Conservation (phyloP, 2,113 vertebrate species). For the Gopherus evgoodei region DNA sequence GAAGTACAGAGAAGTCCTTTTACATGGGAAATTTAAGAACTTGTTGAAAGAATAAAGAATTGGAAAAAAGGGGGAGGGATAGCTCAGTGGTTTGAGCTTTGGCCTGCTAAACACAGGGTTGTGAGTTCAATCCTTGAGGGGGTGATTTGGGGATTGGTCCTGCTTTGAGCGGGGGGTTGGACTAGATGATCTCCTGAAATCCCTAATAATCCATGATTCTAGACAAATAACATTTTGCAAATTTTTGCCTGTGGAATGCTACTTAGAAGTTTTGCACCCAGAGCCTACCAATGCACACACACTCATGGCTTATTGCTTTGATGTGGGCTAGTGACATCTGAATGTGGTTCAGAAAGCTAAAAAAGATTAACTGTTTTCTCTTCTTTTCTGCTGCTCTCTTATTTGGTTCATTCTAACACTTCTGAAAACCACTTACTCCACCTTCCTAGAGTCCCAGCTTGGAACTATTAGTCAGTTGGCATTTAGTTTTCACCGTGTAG, state of each 20-base stretch:
- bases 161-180: too few species aligned
- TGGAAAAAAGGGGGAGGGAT: too few species aligned
- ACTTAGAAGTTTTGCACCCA: not conserved
- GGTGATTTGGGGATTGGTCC: too few species aligned
- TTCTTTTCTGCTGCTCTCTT: not conserved
- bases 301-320: rapidly evolving
- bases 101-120: too few species aligned
- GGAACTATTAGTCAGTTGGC: not conserved
- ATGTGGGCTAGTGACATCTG: rapidly evolving
- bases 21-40: not conserved
- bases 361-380: not conserved
- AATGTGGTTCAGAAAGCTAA: not conserved
- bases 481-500: not conserved
- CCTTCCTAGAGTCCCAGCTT: not conserved
- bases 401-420: not conserved
- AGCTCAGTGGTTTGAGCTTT: too few species aligned
- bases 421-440: not conserved
- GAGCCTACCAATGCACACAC: too few species aligned
- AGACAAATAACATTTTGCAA: not conserved
- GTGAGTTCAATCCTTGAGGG: too few species aligned
- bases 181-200: too few species aligned
- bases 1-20: not conserved
- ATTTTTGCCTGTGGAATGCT: not conserved
- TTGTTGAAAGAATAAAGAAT: not conserved
- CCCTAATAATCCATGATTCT: too few species aligned